Base-by-base conservation (phyloP, 1,140 invertebrate species). In the Daktulosphaira vitifoliae region DNA sequence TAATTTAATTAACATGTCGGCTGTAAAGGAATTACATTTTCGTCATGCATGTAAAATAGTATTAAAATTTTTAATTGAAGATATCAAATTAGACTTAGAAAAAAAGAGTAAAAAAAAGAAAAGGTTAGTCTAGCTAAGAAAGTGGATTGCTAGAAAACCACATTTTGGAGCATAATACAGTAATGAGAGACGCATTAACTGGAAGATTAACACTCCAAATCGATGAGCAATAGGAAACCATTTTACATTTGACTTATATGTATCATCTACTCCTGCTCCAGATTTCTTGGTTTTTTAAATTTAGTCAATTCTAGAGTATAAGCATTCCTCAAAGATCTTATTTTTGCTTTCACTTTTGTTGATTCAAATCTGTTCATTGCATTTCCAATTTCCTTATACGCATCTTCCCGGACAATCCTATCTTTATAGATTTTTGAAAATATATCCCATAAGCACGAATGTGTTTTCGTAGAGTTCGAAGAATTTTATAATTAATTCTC, bases 401-500 rank as follows among this genome's bases (percentile, higher is more conserved):
- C 29, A 52, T 37, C 51, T 52, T 52, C 51, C 51, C 51, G 51
- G 16, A 29, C 51, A 52, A 52, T 52, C 51, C 29, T 52, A 52
- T 52, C 51, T 52, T 52, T 52, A 52, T 52, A 52, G 29, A 29
- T 37, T 52, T 52, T 52, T 52, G 26, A 52, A 52, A 52, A 52
- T 52, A 52, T 26, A 52, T 52, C 50, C 50, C 50, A 52, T 52
- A 52, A 52, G 51, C 51, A 52, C 18, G 51, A 29, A 52, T 52
- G 29, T 37, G n/a, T 52, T 52, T 52, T 37, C 29, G 29, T 52
- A 52, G 3, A 52, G 26, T 37, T 52, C 51, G 26, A 52, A 52
- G 3, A 52, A 52, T 52, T 52, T 52, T 52, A 52, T 52, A 37
- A 52, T 52, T 52, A 52, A 52, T 20, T 52, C 51, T 37, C 51